phyloP scores from a whole-genome alignment of 2,797 vertebrate genomes.

The Propithecus perrieri region DNA sequence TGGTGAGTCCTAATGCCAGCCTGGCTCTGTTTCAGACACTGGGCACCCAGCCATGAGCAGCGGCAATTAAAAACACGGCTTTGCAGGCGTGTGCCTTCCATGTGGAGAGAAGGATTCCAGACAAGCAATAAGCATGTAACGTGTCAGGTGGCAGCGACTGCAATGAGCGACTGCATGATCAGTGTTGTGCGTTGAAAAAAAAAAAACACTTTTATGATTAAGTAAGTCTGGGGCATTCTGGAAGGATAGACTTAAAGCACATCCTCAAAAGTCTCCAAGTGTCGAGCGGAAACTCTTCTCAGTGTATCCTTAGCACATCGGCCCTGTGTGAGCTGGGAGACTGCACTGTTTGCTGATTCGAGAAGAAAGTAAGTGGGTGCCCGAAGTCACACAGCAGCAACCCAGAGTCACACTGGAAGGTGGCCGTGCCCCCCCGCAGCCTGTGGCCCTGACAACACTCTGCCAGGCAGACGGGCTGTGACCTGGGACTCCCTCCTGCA shows the following conservation, averaged over 20 bases:
- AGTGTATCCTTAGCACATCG: fast-evolving
- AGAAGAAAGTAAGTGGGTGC: not conserved
- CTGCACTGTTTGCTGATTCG: no score
- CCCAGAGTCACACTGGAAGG: no score
- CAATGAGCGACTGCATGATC: no score
- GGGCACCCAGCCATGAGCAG: not conserved
- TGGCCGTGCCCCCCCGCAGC: no score
- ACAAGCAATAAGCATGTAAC: fast-evolving
- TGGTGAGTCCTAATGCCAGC: fast-evolving
- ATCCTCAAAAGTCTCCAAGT: no score
- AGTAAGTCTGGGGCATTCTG: fast-evolving
- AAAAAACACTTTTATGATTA: not conserved
- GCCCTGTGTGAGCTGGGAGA: fast-evolving
- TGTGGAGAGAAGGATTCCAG: not conserved
- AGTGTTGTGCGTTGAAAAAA: no score
- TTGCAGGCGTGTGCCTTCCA: not conserved
- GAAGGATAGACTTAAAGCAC: not conserved
- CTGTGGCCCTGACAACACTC: no score
- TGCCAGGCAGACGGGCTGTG: not conserved
- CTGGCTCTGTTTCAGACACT: not conserved
- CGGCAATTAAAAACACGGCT: not conserved
- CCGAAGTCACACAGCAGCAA: not conserved
- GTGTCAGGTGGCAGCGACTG: fast-evolving
- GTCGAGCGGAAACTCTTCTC: no score
- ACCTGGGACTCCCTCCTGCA: not conserved